phyloP scores from a whole-genome alignment of 2,797 vertebrate species.

The Tolypeutes matacus region DNA sequence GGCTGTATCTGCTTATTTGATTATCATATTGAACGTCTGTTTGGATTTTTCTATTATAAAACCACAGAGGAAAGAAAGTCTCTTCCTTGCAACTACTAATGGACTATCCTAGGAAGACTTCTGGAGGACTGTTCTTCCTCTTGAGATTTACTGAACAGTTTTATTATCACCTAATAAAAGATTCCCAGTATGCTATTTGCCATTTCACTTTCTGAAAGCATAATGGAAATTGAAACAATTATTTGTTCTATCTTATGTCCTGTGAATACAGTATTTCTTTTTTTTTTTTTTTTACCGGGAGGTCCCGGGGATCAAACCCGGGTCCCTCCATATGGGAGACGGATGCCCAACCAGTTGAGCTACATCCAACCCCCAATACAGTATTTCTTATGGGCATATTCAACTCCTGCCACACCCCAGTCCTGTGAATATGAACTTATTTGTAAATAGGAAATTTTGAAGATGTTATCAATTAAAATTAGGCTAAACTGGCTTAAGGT shows the following conservation, averaged over 20 bases:
- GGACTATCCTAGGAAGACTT: neutral
- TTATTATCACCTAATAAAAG: conserved; percentile 63
- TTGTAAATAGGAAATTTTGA: too few species aligned
- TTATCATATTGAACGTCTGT: neutral
- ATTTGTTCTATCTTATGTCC: neutral
- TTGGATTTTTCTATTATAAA: conserved; percentile 68
- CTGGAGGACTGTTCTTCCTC: neutral
- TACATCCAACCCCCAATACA: too few species aligned
- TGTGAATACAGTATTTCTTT: neutral
- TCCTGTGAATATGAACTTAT: too few species aligned
- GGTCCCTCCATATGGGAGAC: too few species aligned
- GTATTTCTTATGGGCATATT: too few species aligned
- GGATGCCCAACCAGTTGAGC: too few species aligned
- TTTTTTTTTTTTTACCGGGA: too few species aligned
- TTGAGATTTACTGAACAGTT: conserved; percentile 36
- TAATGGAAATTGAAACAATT: conserved; percentile 64
- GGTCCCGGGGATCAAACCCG: too few species aligned
- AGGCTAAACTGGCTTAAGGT: too few species aligned
- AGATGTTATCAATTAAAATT: too few species aligned
- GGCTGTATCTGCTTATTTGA: conserved; percentile 5
- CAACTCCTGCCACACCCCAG: too few species aligned
- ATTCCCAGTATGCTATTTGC: conserved; percentile 6
- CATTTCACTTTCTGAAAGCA: conserved; percentile 61
- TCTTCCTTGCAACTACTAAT: neutral
- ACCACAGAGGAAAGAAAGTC: neutral